Evolutionary conservation across 1,140 invertebrate genomes (phyloP).

Genomic region (Calliphora vicina): DNA sequence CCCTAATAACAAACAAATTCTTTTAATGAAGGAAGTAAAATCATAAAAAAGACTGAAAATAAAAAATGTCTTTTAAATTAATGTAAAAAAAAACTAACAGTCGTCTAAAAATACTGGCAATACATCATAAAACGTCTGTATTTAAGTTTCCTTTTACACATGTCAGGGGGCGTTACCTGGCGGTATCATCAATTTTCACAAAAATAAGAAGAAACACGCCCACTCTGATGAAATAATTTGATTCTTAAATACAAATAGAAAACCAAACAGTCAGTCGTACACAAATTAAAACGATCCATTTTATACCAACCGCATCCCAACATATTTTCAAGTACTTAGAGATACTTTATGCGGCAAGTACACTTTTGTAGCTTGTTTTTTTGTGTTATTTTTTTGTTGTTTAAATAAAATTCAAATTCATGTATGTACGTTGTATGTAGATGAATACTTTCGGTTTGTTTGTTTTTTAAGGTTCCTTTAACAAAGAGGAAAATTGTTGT

Average conservation of each 20-base stretch:
- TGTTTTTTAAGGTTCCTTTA: background rate
- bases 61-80: no score
- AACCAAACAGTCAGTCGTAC: background rate
- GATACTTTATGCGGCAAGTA: background rate
- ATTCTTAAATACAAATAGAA: background rate
- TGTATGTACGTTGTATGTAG: background rate
- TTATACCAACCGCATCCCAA: background rate
- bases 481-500: no score
- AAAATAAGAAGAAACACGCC: background rate
- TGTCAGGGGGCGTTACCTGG: background rate
- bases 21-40: no score
- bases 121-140: background rate
- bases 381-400: background rate
- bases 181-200: background rate
- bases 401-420: background rate
- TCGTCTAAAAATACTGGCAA: no score
- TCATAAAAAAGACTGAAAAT: no score
- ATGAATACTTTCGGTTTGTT: background rate
- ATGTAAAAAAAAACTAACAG: no score
- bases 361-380: background rate
- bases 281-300: background rate
- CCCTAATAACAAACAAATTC: no score
- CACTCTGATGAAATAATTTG: background rate
- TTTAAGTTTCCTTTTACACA: background rate
- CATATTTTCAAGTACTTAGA: background rate